Percentiles rank a stretch among this genome's conserved stretches.
Evolutionary conservation across 1,140 invertebrate genomes (phyloP).

Genomic region (Holotrichia oblita): DNA sequence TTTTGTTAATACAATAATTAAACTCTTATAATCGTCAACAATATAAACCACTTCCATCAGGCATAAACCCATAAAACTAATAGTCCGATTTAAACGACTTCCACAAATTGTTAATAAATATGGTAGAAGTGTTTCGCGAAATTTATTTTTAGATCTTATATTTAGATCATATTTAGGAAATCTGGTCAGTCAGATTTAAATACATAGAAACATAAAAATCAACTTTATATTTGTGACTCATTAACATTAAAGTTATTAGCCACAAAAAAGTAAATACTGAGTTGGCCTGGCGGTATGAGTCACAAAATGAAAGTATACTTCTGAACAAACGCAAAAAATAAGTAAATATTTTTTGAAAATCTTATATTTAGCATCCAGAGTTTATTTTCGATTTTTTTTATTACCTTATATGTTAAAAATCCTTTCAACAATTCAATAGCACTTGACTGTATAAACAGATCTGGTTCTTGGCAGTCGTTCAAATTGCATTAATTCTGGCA

Average conservation of each 20-base stretch:
- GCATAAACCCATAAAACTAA: too few relatives aligned
- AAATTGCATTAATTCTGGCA: too few relatives aligned
- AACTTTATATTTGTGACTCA: slow-evolving; percentile 7
- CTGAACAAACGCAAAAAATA: neutral
- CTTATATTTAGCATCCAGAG: neutral
- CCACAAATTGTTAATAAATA: too few relatives aligned
- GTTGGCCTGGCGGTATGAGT: neutral
- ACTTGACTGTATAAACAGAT: too few relatives aligned
- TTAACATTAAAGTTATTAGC: neutral
- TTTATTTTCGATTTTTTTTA: slow-evolving; percentile 3
- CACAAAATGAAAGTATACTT: neutral
- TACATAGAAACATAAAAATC: neutral
- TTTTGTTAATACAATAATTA: too few relatives aligned
- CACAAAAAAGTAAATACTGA: neutral
- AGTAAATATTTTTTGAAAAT: neutral
- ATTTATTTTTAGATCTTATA: neutral
- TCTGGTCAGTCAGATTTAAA: neutral
- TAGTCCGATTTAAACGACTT: too few relatives aligned
- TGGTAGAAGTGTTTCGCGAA: neutral
- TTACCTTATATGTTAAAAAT: neutral
- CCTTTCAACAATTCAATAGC: too few relatives aligned
- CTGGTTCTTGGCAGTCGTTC: too few relatives aligned
- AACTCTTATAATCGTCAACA: too few relatives aligned
- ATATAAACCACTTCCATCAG: too few relatives aligned
- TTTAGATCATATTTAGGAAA: neutral